Evolutionary conservation across 2,888 invertebrate genomes (phyloP).

Genomic region (Mythimna pallens): DNA sequence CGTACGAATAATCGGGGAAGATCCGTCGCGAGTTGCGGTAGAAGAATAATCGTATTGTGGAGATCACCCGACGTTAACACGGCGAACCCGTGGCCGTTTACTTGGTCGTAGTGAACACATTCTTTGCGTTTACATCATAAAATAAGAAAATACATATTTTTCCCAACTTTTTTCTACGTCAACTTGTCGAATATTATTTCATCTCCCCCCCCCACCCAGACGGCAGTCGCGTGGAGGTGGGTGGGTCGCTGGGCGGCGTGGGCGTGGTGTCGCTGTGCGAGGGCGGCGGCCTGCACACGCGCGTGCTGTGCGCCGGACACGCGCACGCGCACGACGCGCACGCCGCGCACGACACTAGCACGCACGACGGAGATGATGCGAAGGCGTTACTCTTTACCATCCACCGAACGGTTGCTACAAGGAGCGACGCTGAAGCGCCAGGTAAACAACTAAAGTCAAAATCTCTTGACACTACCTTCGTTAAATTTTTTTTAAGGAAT

Average conservation of each 20-base stretch:
- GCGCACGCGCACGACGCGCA: conserved; percentile 92
- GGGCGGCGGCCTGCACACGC: conserved; percentile 95
- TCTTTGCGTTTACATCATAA: too few species aligned
- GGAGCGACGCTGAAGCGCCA: conserved; percentile 64
- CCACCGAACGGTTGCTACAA: conserved; percentile 61
- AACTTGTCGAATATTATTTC: too few species aligned
- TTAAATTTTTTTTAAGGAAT: too few species aligned
- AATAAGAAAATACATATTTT: background rate
- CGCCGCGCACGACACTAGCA: conserved; percentile 73
- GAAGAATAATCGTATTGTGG: too few species aligned
- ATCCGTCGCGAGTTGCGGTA: too few species aligned
- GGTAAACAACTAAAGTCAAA: conserved; percentile 61
- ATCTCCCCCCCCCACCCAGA: conserved; percentile 76
- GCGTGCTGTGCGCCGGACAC: conserved; percentile 96
- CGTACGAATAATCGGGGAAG: too few species aligned
- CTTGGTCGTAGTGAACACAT: too few species aligned
- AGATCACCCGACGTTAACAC: too few species aligned
- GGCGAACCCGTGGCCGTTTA: too few species aligned
- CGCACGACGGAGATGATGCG: conserved; percentile 57
- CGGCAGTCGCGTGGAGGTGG: conserved; percentile 91
- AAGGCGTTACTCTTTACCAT: conserved; percentile 81
- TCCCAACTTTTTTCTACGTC: background rate
- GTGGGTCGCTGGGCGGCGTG: conserved; percentile 97
- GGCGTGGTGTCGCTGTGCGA: conserved; percentile 97
- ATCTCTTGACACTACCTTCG: too few species aligned